Evolutionary conservation across 2,888 invertebrate genomes (phyloP), one percentile per base, ranked within the genome.

Genomic region (Julus scanicus): DNA sequence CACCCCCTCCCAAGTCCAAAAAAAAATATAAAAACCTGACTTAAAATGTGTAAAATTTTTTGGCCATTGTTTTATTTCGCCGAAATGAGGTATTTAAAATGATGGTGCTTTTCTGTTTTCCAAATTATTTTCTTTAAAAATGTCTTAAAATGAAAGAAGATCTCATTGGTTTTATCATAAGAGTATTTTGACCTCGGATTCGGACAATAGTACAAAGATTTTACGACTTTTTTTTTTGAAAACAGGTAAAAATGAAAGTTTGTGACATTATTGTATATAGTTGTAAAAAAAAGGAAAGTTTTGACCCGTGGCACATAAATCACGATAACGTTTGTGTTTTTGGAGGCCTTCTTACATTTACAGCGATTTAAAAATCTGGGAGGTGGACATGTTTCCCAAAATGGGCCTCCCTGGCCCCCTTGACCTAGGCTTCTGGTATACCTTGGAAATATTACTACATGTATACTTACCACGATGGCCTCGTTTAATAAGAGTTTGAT

Each of bases 211-310:
- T 71, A 71, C 2, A 11, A 71, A 29, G 20, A 71, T 20, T 17
- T 71, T 29, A 71, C 71, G 71, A 71, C 71, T 71, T 71, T 71
- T 29, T 29, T 29, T 20, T 29, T 4, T 0, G 29, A 71, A 71
- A 71, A n/a, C 20, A 71, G 71, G 71, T 71, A 71, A 71, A 71
- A 71, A 71, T 71, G 71, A 71, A 71, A 71, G 71, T 71, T 71
- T 71, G 71, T 71, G 71, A 71, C 71, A 71, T 20, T 71, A 71
- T 71, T 29, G 71, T 71, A 71, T 71, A 71, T 71, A 71, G 71
- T 29, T 9, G 71, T 71, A 11, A 71, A 71, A 71, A 29, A 29
- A 71, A 71, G 71, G 71, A 71, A 71, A 71, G 71, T 71, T 71
- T 71, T 71, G 71, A 20, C 71, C 71, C 20, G 8, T 71, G 29